Evolutionary conservation across 2,888 invertebrate species (phyloP).

Genomic region (Antitype chi): DNA sequence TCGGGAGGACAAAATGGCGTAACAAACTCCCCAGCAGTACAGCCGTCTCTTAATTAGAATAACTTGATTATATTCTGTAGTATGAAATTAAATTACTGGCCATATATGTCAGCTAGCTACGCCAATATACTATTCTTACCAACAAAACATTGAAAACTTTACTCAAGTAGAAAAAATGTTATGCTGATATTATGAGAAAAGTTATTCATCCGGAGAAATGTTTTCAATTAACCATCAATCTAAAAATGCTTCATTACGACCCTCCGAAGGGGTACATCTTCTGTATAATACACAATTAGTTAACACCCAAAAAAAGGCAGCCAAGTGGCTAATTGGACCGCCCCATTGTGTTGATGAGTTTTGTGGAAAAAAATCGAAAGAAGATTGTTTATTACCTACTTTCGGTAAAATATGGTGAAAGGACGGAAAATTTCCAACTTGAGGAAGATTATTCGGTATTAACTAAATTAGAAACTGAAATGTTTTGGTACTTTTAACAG

Average conservation of each 20-base stretch:
- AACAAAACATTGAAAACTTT: too few species aligned
- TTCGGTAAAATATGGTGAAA: conserved; percentile 1
- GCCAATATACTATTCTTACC: too few species aligned
- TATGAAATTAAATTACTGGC: too few species aligned
- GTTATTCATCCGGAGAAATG: background rate
- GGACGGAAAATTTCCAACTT: conserved; percentile 2
- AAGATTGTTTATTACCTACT: conserved; percentile 16
- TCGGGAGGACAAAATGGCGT: too few species aligned
- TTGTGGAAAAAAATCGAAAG: conserved; percentile 29
- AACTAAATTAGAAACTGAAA: background rate
- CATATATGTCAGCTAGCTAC: too few species aligned
- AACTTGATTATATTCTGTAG: too few species aligned
- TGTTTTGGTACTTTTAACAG: background rate
- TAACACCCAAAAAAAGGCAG: conserved; percentile 47
- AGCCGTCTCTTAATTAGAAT: too few species aligned
- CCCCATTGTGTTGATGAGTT: conserved; percentile 36
- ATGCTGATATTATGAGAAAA: background rate
- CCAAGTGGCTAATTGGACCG: conserved; percentile 48
- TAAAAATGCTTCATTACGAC: conserved; percentile 26
- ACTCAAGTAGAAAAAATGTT: too few species aligned
- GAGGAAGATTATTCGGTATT: conserved; percentile 3
- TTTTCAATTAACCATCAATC: background rate
- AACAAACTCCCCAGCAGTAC: too few species aligned
- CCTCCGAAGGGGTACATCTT: conserved; percentile 28
- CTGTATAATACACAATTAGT: conserved; percentile 50